Conservation (phyloP, 64 coral and sea anemone species). For the Astreopora myriophthalma region DNA sequence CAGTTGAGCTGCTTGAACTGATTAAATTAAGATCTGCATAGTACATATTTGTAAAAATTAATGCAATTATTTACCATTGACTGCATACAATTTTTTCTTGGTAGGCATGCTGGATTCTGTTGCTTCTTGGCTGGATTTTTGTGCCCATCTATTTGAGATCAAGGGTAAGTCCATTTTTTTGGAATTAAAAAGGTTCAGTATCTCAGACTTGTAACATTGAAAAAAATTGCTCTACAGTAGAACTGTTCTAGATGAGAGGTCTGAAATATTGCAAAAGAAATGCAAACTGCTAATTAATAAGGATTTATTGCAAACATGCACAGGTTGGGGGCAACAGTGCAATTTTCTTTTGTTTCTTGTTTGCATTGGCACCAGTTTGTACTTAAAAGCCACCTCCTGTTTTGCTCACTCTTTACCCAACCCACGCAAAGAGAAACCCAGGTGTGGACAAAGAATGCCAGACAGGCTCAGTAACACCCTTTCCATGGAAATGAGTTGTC, state of each 20-base stretch:
- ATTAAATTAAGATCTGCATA: background rate
- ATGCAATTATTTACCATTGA: background rate
- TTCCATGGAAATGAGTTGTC: no score
- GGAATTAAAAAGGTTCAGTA: no score
- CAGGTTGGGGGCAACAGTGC: background rate
- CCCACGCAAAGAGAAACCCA: no score
- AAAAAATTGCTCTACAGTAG: no score
- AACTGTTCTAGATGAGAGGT: no score
- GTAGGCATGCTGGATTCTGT: conserved; percentile 81
- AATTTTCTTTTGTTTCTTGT: background rate
- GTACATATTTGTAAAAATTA: background rate
- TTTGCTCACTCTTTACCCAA: no score
- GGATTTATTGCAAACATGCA: background rate
- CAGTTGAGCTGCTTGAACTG: background rate
- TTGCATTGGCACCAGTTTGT: background rate
- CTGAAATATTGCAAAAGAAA: no score
- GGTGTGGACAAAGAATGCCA: no score
- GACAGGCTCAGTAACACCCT: no score
- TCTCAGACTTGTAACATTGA: no score
- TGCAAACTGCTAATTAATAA: background rate
- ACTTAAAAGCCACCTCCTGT: no score
- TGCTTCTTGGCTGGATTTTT: conserved; percentile 81
- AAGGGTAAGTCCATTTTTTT: conserved; percentile 48
- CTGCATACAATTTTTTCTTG: background rate
- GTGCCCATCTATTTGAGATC: conserved; percentile 86